Evolutionary conservation across 2,888 invertebrate genomes (phyloP).

Genomic region (Lycophotia porphyrea): DNA sequence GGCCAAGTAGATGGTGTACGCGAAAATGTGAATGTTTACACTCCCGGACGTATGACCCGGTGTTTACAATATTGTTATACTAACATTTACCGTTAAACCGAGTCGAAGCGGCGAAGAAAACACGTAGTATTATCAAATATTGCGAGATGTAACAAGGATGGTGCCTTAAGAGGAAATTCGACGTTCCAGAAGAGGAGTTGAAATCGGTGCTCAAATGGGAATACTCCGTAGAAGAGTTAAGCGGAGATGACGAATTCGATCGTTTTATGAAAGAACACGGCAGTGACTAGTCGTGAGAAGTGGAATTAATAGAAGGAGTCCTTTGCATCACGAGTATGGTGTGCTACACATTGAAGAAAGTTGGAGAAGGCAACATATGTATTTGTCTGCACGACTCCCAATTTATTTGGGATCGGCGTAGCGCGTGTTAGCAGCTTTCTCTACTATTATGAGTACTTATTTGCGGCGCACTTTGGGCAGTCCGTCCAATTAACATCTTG

Average conservation of each 20-base stretch:
- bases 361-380: background rate
- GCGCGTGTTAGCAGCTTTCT: no score
- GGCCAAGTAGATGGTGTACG: conserved; percentile 11
- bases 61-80: conserved; percentile 49
- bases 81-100: conserved; percentile 29
- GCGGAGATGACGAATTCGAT: background rate
- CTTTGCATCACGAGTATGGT: background rate
- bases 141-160: background rate
- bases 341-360: no score
- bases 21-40: conserved; percentile 47
- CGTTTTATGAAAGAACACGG: background rate
- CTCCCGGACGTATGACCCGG: background rate
- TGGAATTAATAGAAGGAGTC: background rate
- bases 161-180: background rate
- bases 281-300: background rate
- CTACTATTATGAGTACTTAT: background rate
- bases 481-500: background rate
- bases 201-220: no score
- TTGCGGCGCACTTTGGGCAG: background rate
- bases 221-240: background rate
- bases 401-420: no score
- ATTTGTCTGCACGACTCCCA: no score
- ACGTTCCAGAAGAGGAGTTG: no score
- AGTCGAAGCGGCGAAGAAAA: background rate
- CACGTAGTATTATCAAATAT: conserved; percentile 32